A percentile compares a stretch with the other conserved stretches of the same genome.
Evolutionary conservation across 2,888 invertebrate genomes (phyloP).

Genomic region (Dichetophora obliterata): DNA sequence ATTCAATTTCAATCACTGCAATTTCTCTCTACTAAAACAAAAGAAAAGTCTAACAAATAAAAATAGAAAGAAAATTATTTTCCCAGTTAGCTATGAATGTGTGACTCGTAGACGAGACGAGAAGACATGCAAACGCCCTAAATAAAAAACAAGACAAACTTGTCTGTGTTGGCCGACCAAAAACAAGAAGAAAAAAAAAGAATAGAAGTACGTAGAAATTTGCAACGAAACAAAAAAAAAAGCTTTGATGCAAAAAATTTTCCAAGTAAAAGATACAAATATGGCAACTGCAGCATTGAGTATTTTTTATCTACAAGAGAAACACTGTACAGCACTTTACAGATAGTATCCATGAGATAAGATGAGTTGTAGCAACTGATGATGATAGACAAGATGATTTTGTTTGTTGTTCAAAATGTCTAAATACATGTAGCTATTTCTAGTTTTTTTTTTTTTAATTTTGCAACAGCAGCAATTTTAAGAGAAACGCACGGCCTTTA

Average conservation of each 20-base stretch:
- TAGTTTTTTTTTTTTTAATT: neutral
- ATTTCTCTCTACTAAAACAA: constrained; percentile 11
- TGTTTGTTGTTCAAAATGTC: neutral
- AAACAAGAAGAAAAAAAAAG: neutral
- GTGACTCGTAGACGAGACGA: neutral
- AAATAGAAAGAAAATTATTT: constrained; percentile 23
- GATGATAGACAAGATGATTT: constrained; percentile 13
- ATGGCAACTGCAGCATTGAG: constrained; percentile 15
- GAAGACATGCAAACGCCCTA: constrained; percentile 36
- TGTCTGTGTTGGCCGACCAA: neutral
- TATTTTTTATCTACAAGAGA: constrained; percentile 3
- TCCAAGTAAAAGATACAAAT: constrained; percentile 21
- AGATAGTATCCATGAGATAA: constrained; percentile 12
- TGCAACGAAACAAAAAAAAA: constrained; percentile 9
- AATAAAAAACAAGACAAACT: constrained; percentile 32
- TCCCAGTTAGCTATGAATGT: neutral
- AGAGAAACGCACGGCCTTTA: constrained; percentile 16
- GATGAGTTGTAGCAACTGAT: constrained; percentile 3
- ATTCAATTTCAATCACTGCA: neutral
- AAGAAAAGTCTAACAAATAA: neutral
- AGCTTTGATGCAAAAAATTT: neutral
- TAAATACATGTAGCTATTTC: neutral
- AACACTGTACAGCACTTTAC: neutral
- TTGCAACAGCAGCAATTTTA: constrained; percentile 12
- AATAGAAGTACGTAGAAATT: neutral